Evolutionary conservation across 2,113 vertebrate species (phyloP).

Genomic region (Callipepla californica): DNA sequence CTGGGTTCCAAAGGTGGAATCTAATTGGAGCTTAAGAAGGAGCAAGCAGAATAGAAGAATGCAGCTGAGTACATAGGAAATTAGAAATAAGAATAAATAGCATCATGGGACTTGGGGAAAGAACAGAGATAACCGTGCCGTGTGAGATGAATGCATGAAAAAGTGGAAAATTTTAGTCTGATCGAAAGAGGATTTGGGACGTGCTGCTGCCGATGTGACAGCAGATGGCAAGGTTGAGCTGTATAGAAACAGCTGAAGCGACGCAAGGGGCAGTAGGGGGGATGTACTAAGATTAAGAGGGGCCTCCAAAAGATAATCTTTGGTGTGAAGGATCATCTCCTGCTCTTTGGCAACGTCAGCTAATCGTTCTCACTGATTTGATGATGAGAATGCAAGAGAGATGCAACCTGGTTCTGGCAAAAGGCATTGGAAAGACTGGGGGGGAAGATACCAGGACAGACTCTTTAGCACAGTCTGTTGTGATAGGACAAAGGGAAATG

Average conservation of each 20-base stretch:
- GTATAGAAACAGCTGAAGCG: background rate
- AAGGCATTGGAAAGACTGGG: fast-evolving
- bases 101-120: conserved; percentile 32
- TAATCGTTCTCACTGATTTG: background rate
- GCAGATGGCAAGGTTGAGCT: conserved; percentile 70
- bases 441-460: background rate
- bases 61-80: conserved; percentile 42
- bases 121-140: conserved; percentile 16
- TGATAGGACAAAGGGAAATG: no score
- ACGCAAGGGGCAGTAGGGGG: background rate
- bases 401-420: background rate
- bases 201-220: background rate
- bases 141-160: conserved; percentile 54
- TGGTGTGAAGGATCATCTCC: background rate
- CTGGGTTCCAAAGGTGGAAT: conserved; percentile 41
- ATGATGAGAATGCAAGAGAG: background rate
- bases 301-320: background rate
- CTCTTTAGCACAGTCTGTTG: no score
- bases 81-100: conserved; percentile 65
- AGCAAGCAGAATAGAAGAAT: conserved; percentile 40
- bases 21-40: conserved; percentile 38
- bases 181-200: background rate
- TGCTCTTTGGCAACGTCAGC: fast-evolving
- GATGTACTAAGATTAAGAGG: background rate
- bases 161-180: conserved; percentile 21